Evolutionary conservation across 2,888 invertebrate genomes (phyloP).

Genomic region (Herminia tarsipennalis): DNA sequence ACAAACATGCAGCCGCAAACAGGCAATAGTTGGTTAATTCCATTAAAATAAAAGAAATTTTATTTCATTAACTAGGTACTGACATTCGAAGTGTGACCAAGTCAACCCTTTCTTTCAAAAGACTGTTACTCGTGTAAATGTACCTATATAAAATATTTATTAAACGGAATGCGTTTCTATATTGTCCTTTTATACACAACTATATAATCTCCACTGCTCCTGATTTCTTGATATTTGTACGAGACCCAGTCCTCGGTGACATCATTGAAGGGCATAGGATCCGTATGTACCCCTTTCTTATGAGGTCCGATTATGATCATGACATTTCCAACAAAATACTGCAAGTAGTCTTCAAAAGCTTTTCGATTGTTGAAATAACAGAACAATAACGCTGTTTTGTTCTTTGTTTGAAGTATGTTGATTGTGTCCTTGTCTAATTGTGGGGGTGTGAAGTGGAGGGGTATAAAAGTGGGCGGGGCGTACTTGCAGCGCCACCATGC

Average conservation of each 20-base stretch:
- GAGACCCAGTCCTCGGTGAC: slow-evolving; percentile 86
- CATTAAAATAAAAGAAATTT: too few species aligned
- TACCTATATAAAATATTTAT: slow-evolving; percentile 32
- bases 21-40: too few species aligned
- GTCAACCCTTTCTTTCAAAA: slow-evolving; percentile 19
- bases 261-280: slow-evolving; percentile 88
- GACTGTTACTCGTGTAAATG: slow-evolving; percentile 34
- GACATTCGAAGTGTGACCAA: neutral
- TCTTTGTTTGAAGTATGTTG: slow-evolving; percentile 65
- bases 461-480: slow-evolving; percentile 89
- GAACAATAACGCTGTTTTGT: slow-evolving; percentile 88
- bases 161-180: slow-evolving; percentile 40
- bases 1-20: too few species aligned
- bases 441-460: slow-evolving; percentile 83
- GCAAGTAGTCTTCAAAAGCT: slow-evolving; percentile 89
- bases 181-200: slow-evolving; percentile 80
- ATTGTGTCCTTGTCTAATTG: slow-evolving; percentile 65
- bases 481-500: slow-evolving; percentile 93
- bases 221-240: slow-evolving; percentile 84
- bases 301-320: slow-evolving; percentile 91
- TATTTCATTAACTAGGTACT: too few species aligned
- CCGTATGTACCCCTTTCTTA: slow-evolving; percentile 87
- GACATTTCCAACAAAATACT: slow-evolving; percentile 86
- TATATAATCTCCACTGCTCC: slow-evolving; percentile 87
- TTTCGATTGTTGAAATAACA: slow-evolving; percentile 92